Conservation (phyloP, 2,888 invertebrate genomes). For the Syrphus vitripennis region DNA sequence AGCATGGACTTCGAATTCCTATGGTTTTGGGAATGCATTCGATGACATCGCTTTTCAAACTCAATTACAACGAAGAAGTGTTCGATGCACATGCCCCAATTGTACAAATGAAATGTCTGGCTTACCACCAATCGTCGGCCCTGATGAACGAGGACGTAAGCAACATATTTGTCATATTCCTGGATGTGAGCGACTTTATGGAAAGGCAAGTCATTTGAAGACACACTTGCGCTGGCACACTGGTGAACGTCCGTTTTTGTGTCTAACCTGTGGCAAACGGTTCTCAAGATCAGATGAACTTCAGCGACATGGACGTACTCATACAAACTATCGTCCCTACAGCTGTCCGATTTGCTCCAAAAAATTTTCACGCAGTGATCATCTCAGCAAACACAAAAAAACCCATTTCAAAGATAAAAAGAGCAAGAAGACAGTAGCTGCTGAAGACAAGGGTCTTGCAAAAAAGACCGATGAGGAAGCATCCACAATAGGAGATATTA, state of each 20-base stretch:
- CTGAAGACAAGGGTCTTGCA: constrained; percentile 75
- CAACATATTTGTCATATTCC: constrained; percentile 93
- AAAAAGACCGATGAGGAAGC: constrained; percentile 55
- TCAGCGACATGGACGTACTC: constrained; percentile 93
- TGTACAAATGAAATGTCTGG: constrained; percentile 90
- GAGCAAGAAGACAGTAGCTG: constrained; percentile 77
- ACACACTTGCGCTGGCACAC: constrained; percentile 97
- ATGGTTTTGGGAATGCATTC: constrained; percentile 78
- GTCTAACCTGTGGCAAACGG: constrained; percentile 93
- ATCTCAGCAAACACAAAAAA: constrained; percentile 95
- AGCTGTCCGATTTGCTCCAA: constrained; percentile 93
- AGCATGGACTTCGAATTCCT: constrained; percentile 78
- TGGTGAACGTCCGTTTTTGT: constrained; percentile 94
- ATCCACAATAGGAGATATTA: constrained; percentile 35
- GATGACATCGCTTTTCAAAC: constrained; percentile 81
- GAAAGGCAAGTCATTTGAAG: constrained; percentile 96
- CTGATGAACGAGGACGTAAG: constrained; percentile 89
- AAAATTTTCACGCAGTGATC: constrained; percentile 95
- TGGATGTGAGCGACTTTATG: constrained; percentile 94
- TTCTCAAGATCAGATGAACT: constrained; percentile 96
- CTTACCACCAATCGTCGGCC: constrained; percentile 87
- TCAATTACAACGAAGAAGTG: constrained; percentile 86
- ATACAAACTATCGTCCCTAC: constrained; percentile 94
- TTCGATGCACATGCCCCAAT: constrained; percentile 91
- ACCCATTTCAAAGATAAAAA: constrained; percentile 85